phyloP scores from a whole-genome alignment of 2,113 vertebrate genomes.

The Sminthopsis crassicaudata region DNA sequence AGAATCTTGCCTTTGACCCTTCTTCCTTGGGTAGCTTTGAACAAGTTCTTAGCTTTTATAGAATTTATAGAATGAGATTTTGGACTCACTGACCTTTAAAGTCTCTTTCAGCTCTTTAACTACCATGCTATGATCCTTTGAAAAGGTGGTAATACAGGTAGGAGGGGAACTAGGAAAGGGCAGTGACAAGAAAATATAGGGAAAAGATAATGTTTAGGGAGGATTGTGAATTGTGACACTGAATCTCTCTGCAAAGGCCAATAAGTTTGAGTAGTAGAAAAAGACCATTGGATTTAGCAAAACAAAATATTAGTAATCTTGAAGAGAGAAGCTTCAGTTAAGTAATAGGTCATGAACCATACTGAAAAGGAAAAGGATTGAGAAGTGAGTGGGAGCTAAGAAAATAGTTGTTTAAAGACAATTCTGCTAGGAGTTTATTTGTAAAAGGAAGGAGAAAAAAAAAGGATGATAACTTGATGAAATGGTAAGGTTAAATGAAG shows the following conservation, averaged over 20 bases:
- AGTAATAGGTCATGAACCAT: background rate
- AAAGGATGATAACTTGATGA: background rate
- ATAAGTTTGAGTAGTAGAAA: background rate
- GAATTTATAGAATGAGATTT: background rate
- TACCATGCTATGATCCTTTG: background rate
- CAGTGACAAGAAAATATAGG: background rate
- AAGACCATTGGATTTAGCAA: background rate
- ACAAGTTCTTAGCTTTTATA: background rate
- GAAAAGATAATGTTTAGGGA: background rate
- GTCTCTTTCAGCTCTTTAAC: background rate
- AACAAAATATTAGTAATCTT: background rate
- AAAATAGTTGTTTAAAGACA: background rate
- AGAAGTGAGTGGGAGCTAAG: background rate
- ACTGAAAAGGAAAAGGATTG: background rate
- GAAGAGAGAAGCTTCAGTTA: background rate
- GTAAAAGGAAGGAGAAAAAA: background rate
- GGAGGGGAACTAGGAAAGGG: background rate
- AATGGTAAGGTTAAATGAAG: background rate
- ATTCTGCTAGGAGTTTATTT: background rate
- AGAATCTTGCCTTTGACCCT: background rate
- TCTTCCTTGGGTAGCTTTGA: background rate
- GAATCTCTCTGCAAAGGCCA: background rate
- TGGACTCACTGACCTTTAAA: background rate
- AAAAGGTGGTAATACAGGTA: background rate
- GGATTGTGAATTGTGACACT: background rate